These are phyloP conservation scores for Himalopsyche anomala DNA, from an alignment of 2,888 invertebrate species.

Conservation along the genomic window DNA sequence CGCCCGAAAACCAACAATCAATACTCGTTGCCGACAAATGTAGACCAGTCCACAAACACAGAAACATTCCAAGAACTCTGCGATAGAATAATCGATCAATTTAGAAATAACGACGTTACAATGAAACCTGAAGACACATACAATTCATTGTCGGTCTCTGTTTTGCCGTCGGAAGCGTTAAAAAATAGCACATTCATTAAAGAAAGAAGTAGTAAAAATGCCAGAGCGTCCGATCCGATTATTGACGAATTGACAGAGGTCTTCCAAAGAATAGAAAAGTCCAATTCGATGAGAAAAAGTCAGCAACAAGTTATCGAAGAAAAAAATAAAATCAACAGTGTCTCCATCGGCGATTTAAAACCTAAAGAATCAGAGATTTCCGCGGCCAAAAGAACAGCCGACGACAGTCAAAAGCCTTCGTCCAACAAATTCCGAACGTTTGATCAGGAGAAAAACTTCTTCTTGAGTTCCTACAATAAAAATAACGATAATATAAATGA, in stretches of 20 bases:
- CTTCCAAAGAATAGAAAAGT: slow-evolving; percentile 19
- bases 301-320: background rate
- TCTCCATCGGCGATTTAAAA: too few relatives aligned
- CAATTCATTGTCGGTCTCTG: background rate
- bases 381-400: background rate
- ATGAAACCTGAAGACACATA: slow-evolving; percentile 61
- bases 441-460: background rate
- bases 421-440: background rate
- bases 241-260: slow-evolving; percentile 45
- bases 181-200: slow-evolving; percentile 12
- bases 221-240: background rate
- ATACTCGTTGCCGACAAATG: background rate
- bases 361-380: background rate
- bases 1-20: slow-evolving; percentile 36
- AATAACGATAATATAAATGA: background rate
- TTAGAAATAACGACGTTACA: slow-evolving; percentile 66
- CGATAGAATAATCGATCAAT: slow-evolving; percentile 70
- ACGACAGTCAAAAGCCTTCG: background rate
- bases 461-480: background rate
- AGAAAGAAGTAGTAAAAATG: slow-evolving; percentile 36
- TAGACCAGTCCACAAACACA: slow-evolving; percentile 70
- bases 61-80: slow-evolving; percentile 73
- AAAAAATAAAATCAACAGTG: background rate
- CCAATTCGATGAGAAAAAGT: background rate
- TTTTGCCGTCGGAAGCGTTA: background rate